These are phyloP conservation scores for Bedellia somnulentella DNA, from an alignment of 2,888 invertebrate genomes.

Conservation along the genomic window DNA sequence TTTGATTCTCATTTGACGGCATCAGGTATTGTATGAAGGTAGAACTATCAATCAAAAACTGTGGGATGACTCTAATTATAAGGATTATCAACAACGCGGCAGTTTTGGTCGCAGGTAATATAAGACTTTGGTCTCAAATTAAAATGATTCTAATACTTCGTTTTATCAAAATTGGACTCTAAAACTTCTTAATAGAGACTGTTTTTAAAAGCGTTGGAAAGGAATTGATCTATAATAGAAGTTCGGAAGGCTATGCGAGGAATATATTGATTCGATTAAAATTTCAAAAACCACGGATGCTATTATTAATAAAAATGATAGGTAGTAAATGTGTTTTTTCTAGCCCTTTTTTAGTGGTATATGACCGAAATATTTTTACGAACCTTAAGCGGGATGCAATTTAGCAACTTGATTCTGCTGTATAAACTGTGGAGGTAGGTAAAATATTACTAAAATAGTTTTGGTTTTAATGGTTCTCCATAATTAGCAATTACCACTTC, in stretches of 20 bases:
- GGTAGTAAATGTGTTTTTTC: too few species aligned
- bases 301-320: conserved; percentile 5
- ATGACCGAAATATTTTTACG: too few species aligned
- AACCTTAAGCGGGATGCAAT: too few species aligned
- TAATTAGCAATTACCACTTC: too few species aligned
- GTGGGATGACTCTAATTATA: conserved; percentile 52
- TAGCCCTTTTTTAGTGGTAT: too few species aligned
- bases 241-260: conserved; percentile 2
- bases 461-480: too few species aligned
- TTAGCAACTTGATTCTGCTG: too few species aligned
- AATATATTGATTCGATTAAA: conserved; percentile 3
- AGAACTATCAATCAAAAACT: conserved; percentile 47
- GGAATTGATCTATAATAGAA: conserved; percentile 3
- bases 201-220: too few species aligned
- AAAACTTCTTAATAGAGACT: too few species aligned
- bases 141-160: neutral
- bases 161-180: neutral
- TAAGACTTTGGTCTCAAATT: conserved; percentile 9
- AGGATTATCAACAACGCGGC: conserved; percentile 37
- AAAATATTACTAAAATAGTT: too few species aligned
- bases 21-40: conserved; percentile 20
- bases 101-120: conserved; percentile 34
- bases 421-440: too few species aligned
- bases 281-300: conserved; percentile 1
- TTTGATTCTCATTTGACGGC: conserved; percentile 42